These are phyloP conservation scores for Hypomecis punctinalis DNA, from an alignment of 2,888 invertebrate genomes.

Conservation along the genomic window DNA sequence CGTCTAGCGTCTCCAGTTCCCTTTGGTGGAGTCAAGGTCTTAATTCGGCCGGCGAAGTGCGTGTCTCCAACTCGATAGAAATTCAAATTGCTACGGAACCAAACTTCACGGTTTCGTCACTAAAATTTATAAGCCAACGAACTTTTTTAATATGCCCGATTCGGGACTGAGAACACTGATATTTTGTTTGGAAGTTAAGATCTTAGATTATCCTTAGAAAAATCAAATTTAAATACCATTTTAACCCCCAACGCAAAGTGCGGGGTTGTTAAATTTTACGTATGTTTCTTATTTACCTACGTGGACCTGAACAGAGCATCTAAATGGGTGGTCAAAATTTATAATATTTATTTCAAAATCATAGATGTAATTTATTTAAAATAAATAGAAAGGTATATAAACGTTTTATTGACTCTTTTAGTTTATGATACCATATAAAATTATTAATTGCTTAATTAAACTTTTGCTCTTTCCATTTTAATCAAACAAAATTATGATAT, in stretches of 20 bases:
- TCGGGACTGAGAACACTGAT: constrained; percentile 45
- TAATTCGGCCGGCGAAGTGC: constrained; percentile 41
- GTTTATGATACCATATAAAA: too few species aligned
- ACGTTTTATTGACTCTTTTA: too few species aligned
- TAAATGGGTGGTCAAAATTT: too few species aligned
- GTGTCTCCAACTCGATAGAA: constrained; percentile 44
- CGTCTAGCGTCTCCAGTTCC: too few species aligned
- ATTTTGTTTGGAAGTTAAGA: constrained; percentile 11
- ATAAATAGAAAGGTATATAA: too few species aligned
- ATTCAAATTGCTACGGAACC: constrained; percentile 45
- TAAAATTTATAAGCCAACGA: constrained; percentile 49
- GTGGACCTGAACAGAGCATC: too few species aligned
- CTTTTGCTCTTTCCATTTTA: neutral
- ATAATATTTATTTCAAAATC: too few species aligned
- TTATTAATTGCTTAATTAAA: neutral
- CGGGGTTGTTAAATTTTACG: too few species aligned
- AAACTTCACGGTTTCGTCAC: constrained; percentile 45
- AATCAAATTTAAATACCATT: too few species aligned
- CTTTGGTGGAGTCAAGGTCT: neutral
- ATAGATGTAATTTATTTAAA: too few species aligned
- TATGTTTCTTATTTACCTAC: too few species aligned
- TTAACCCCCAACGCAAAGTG: too few species aligned
- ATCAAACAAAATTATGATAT: neutral
- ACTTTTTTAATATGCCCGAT: constrained; percentile 58
- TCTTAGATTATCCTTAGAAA: neutral